Percentiles rank a stretch among this genome's conserved stretches.
phyloP scores from a whole-genome alignment of 2,888 invertebrate genomes.

The Platycnemis pennipes region DNA sequence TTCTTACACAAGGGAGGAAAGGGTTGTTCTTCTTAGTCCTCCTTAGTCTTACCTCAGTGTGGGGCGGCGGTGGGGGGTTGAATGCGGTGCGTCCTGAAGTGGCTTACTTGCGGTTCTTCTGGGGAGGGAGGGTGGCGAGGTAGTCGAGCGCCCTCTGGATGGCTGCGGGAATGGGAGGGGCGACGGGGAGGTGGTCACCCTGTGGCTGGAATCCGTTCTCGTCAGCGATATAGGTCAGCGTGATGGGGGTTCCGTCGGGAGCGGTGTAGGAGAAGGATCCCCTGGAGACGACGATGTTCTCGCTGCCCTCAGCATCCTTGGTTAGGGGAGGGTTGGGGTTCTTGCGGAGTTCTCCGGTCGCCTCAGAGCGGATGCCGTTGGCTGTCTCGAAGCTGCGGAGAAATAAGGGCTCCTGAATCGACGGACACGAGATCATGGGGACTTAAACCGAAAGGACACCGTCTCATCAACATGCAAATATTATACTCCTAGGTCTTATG shows the following conservation, averaged over 20 bases:
- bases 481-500: no score
- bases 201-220: slow-evolving; percentile 89
- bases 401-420: not conserved
- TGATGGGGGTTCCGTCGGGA: slow-evolving; percentile 84
- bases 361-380: slow-evolving; percentile 76
- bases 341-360: slow-evolving; percentile 45
- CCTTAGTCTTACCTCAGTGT: not conserved
- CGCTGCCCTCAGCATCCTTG: slow-evolving; percentile 75
- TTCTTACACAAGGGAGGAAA: no score
- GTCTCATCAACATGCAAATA: no score
- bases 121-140: slow-evolving; percentile 79
- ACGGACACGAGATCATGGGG: no score
- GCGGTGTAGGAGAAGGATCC: slow-evolving; percentile 86
- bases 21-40: not conserved
- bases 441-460: no score
- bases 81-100: not conserved
- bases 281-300: slow-evolving; percentile 78
- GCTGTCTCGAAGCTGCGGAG: slow-evolving; percentile 77
- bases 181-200: slow-evolving; percentile 89
- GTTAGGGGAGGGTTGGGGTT: slow-evolving; percentile 42
- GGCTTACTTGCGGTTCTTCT: slow-evolving; percentile 48
- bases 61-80: not conserved
- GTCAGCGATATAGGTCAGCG: slow-evolving; percentile 86
- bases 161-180: slow-evolving; percentile 87
- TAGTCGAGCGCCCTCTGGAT: slow-evolving; percentile 83